Percentiles rank a stretch among this genome's conserved stretches.
Evolutionary conservation across 2,888 invertebrate genomes (phyloP).

Genomic region (Augochlorella aurata): DNA sequence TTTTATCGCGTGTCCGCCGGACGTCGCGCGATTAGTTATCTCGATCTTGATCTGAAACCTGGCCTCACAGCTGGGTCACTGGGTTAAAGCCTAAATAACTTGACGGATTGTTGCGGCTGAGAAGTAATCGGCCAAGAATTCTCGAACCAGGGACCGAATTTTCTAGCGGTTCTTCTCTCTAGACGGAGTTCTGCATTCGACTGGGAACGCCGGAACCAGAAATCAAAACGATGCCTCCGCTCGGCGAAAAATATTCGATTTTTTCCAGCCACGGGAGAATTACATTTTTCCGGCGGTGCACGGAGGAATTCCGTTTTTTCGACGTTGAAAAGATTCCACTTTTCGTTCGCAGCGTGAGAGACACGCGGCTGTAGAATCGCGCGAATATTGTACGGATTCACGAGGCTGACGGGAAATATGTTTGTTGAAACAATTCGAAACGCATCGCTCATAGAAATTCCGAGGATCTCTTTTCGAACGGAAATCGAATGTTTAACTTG

Average conservation of each 20-base stretch:
- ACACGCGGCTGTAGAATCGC: background rate
- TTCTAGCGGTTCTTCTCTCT: background rate
- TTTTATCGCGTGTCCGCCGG: conserved; percentile 13
- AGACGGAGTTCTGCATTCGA: background rate
- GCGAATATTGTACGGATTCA: background rate
- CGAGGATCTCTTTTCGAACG: background rate
- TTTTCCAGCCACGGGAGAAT: background rate
- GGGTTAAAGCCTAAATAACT: conserved; percentile 52
- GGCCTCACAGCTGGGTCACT: conserved; percentile 30
- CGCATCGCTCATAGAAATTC: background rate
- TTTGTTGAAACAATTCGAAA: background rate
- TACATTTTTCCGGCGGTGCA: background rate
- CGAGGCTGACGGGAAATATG: background rate
- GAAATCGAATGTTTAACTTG: background rate
- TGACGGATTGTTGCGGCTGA: conserved; percentile 40
- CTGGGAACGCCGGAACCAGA: background rate
- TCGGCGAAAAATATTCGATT: background rate
- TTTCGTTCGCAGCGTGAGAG: background rate
- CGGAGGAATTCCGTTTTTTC: background rate
- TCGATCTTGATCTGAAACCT: conserved; percentile 40
- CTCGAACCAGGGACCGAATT: conserved; percentile 28
- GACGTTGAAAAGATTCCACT: background rate
- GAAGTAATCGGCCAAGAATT: conserved; percentile 42
- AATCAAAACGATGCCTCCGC: background rate
- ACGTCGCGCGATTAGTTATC: conserved; percentile 23